Base-by-base conservation (phyloP, 2,888 invertebrate genomes). In the Itoplectis maculator region DNA sequence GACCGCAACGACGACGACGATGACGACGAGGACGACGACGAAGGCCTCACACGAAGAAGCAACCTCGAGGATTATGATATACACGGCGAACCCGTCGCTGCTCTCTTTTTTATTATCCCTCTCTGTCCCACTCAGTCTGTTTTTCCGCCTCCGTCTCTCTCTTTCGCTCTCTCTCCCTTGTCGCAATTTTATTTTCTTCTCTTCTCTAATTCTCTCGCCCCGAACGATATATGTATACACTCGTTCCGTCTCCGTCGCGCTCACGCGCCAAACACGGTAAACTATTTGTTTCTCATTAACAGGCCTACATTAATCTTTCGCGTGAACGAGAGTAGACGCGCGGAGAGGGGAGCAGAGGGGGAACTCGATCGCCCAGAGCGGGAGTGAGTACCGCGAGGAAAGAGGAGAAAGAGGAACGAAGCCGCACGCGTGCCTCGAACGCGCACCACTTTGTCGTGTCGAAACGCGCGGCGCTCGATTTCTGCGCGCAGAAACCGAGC, bases 201-300 rank as follows among this genome's bases (percentile, higher is more conserved):
- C 66, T 74, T 51, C 63, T 73, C 42, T 51, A 42, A 77, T 69
- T 78, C 63, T 65, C 54, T 47, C 73, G n/a, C n/a, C n/a, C 63
- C 61, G 68, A 77, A 72, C 65, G 65, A 51, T 42, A 73, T 15
- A n/a, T n/a, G n/a, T n/a, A n/a, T n/a, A n/a, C n/a, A n/a, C n/a
- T n/a, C 37, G n/a, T n/a, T 35, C 37, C 40, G 35, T 54, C 35
- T 49, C 23, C 45, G 72, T 76, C 72, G 42, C 66, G 47, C 63
- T 29, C 61, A 63, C 54, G 59, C 74, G 70, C 72, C 59, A 76
- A 66, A 70, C 56, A 84, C 82, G 54, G 82, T 84, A 86, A 87
- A 86, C 87, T 90, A 91, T 92, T 92, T 91, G 90, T 90, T 90
- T 90, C 91, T 91, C 91, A 91, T 92, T 92, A 92, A 91, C 89